Percentiles rank a stretch among this genome's conserved stretches.
Evolutionary conservation across 2,113 vertebrate species (phyloP).

Genomic region (Carassius auratus): DNA sequence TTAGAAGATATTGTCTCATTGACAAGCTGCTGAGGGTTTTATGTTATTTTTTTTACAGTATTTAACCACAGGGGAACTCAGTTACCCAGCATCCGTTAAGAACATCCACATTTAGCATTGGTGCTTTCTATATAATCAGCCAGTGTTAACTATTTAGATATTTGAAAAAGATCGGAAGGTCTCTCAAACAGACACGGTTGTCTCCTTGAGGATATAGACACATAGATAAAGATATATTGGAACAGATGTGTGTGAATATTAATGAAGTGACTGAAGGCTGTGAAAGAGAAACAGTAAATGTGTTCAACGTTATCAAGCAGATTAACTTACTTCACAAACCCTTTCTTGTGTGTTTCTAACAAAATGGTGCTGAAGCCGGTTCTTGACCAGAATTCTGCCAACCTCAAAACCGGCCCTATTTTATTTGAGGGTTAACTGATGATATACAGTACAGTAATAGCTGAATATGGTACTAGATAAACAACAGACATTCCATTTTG

Average conservation of each 20-base stretch:
- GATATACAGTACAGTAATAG: too few relatives aligned
- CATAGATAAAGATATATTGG: background rate
- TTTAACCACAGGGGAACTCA: background rate
- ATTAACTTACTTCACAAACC: slow-evolving; percentile 13
- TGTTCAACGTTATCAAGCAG: slow-evolving; percentile 52
- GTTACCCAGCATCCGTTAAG: background rate
- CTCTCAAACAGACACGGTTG: slow-evolving; percentile 23
- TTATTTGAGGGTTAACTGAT: too few relatives aligned
- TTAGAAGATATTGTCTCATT: background rate
- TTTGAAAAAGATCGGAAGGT: background rate
- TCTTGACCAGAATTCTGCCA: too few relatives aligned
- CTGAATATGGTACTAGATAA: too few relatives aligned
- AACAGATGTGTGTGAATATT: slow-evolving; percentile 57
- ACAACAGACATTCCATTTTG: too few relatives aligned
- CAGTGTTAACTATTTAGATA: background rate
- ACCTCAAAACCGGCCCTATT: too few relatives aligned
- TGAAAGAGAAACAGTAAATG: slow-evolving; percentile 43
- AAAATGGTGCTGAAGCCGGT: too few relatives aligned
- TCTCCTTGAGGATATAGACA: slow-evolving; percentile 40
- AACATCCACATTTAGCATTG: background rate
- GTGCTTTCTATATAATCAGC: background rate
- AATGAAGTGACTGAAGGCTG: slow-evolving; percentile 51
- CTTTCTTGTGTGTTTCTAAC: too few relatives aligned
- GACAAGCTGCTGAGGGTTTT: background rate
- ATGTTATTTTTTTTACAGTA: background rate